phyloP scores from a whole-genome alignment of 2,888 invertebrate genomes.

The Hirtodrosophila confusa region DNA sequence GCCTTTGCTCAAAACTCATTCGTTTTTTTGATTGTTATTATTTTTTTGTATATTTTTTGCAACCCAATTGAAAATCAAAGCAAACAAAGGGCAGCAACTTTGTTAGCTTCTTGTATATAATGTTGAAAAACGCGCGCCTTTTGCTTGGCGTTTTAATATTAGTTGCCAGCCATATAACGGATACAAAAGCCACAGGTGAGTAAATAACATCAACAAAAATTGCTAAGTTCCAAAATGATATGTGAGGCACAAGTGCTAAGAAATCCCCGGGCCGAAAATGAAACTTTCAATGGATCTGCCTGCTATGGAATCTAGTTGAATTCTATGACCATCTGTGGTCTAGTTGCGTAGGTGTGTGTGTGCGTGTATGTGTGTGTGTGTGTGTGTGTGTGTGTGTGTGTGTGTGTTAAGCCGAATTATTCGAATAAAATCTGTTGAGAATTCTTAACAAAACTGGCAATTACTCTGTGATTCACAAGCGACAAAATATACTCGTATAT shows the following conservation, averaged over 20 bases:
- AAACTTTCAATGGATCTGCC: slow-evolving; percentile 1
- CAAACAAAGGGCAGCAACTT: slow-evolving; percentile 6
- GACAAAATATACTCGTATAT: too few species aligned
- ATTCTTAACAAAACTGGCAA: too few species aligned
- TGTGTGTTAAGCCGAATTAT: too few species aligned
- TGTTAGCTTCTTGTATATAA: slow-evolving; percentile 31
- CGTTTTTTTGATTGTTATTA: background rate
- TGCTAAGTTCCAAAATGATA: background rate
- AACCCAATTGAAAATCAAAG: slow-evolving; percentile 8
- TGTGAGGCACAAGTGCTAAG: background rate
- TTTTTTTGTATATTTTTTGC: background rate
- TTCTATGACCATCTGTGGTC: too few species aligned
- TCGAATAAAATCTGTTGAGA: too few species aligned
- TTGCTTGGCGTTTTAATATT: slow-evolving; percentile 56
- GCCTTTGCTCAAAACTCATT: too few species aligned
- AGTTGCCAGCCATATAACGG: slow-evolving; percentile 49
- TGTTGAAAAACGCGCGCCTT: slow-evolving; percentile 56
- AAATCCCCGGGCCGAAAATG: background rate
- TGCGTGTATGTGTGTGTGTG: too few species aligned
- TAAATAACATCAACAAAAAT: slow-evolving; percentile 30
- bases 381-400: too few species aligned
- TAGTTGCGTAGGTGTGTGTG: too few species aligned
- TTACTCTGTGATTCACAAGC: too few species aligned
- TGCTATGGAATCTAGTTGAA: too few species aligned
- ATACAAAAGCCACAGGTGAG: slow-evolving; percentile 67